phyloP scores from a whole-genome alignment of 2,113 vertebrate genomes.

The Menura novaehollandiae region DNA sequence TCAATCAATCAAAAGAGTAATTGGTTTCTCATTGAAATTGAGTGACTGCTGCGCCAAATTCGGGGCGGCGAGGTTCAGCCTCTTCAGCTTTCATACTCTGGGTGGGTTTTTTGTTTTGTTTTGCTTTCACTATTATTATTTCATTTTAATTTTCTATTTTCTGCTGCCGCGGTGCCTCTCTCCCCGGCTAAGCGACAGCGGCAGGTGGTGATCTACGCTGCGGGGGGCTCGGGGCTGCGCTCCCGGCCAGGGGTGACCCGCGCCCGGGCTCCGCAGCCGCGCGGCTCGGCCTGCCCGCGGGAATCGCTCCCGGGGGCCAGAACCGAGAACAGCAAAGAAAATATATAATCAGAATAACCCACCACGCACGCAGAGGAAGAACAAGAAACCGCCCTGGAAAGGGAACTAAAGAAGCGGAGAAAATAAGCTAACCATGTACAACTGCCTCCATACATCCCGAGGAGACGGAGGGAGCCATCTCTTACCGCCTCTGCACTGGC shows the following conservation, averaged over 20 bases:
- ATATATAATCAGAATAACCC: neutral
- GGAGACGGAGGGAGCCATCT: conserved; percentile 65
- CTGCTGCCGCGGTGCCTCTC: neutral
- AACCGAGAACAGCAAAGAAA: neutral
- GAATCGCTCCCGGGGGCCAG: neutral
- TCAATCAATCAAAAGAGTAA: neutral
- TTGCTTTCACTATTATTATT: neutral
- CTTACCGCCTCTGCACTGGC: conserved; percentile 88
- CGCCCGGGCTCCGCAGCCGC: neutral
- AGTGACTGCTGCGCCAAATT: neutral
- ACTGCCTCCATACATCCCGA: neutral
- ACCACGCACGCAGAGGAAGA: neutral
- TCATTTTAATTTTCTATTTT: neutral
- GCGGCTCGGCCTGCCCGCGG: neutral
- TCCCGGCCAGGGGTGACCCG: neutral
- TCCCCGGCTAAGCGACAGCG: neutral
- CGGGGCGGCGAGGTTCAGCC: neutral
- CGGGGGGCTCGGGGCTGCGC: neutral
- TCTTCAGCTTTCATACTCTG: neutral
- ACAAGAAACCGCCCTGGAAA: neutral
- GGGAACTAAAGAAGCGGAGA: neutral
- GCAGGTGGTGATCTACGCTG: neutral
- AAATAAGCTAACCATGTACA: conserved; percentile 27
- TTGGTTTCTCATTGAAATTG: neutral
- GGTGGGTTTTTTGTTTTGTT: neutral